Evolutionary conservation across 2,888 invertebrate genomes (phyloP), one percentile per base, ranked within the genome.

Genomic region (Ophonus ardosiacus): DNA sequence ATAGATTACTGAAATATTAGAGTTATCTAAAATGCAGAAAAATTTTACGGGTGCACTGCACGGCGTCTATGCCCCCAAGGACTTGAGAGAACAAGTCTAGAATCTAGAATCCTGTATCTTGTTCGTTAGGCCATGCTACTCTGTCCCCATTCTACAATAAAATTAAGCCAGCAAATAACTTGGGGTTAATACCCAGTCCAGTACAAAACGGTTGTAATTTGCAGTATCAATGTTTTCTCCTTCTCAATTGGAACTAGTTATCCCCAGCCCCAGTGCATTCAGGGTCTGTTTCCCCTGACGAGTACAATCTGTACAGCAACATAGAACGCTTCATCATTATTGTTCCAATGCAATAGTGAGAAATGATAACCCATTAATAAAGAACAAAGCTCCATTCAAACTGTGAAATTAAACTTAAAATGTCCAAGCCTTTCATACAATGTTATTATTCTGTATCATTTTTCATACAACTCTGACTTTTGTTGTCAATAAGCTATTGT

Each of bases 351-450:
- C 63, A 63, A 18, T 24, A 63, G 63, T 63, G 63, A 21, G 24
- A 63, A 63, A 63, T 63, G 63, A 24, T 21, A 63, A 63, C 10
- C 24, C 63, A 63, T 63, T 21, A 63, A 21, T 63, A 24, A 61
- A 61, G 63, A 18, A 63, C 63, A 63, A 63, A 21, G 21, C 21
- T 17, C 24, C 24, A 63, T 21, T 63, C 63, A 63, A 21, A 63
- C 24, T 63, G 21, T 63, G 21, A 63, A 63, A 63, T 63, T 63
- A 18, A 24, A 63, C 13, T 21, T 63, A 63, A 63, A 63, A 63
- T 63, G 24, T 63, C 10, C 13, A 63, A 8, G 24, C 13, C 61
- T 63, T 63, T 63, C 59, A n/a, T 18, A 59, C 2, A 13, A 15
- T 17, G 59, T 17, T 31, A 31, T 31, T 31, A 31, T 31, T 31